Evolutionary conservation across 2,113 vertebrate species (phyloP).

Genomic region (Leiothrix lutea): DNA sequence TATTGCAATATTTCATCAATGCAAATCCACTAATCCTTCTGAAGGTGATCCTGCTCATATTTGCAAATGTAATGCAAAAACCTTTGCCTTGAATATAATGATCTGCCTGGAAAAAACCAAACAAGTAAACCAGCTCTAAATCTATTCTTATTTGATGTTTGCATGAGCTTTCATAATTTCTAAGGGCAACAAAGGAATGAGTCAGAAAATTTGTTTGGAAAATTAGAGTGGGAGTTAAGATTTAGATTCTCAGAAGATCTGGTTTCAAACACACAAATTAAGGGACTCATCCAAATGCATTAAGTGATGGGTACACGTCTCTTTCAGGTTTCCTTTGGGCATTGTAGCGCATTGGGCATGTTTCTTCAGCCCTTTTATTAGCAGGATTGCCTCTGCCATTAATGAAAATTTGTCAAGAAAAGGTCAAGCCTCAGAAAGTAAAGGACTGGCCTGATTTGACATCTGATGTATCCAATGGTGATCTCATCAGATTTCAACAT

Average conservation of each 20-base stretch:
- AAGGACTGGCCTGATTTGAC: not conserved
- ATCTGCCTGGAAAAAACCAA: not conserved
- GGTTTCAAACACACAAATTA: not conserved
- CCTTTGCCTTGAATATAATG: not conserved
- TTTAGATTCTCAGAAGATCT: not conserved
- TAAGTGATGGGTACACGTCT: not conserved
- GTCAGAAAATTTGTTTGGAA: not conserved
- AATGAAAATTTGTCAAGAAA: not conserved
- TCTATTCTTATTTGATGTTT: not conserved
- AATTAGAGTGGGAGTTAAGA: not conserved
- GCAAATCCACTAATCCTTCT: constrained; percentile 24
- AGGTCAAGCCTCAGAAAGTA: not conserved
- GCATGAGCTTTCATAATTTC: not conserved
- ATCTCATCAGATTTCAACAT: not conserved
- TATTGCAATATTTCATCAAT: not conserved
- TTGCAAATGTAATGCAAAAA: not conserved
- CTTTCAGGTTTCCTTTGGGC: not conserved
- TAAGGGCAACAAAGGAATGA: not conserved
- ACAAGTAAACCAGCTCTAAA: not conserved
- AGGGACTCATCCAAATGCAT: not conserved
- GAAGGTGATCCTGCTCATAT: not conserved
- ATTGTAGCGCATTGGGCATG: too few relatives aligned
- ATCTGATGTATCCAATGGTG: not conserved
- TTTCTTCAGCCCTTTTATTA: not conserved
- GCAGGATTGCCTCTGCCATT: not conserved